Evolutionary conservation across 2,888 invertebrate species (phyloP).

Genomic region (Amitus sp.): DNA sequence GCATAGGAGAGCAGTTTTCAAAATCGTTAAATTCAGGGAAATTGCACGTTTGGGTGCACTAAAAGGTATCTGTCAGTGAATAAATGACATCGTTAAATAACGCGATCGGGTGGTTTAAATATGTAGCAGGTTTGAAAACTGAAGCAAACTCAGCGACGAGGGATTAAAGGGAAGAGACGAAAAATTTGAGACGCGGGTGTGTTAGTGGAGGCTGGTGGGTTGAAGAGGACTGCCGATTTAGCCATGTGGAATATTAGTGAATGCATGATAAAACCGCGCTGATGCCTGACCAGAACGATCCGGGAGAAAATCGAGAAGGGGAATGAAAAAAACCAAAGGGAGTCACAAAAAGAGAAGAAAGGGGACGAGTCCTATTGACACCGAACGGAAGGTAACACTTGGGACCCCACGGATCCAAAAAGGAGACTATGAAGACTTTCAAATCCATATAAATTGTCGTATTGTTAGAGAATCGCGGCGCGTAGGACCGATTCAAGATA

Average conservation of each 20-base stretch:
- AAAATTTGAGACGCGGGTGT: conserved; percentile 27
- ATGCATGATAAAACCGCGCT: conserved; percentile 60
- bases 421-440: conserved; percentile 55
- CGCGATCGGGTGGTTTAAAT: conserved; percentile 25
- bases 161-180: conserved; percentile 35
- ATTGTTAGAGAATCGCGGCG: conserved; percentile 55
- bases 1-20: conserved; percentile 63
- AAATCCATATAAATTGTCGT: conserved; percentile 64
- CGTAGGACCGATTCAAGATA: conserved; percentile 59
- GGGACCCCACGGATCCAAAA: conserved; percentile 55
- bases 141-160: conserved; percentile 35
- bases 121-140: conserved; percentile 12
- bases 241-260: conserved; percentile 59
- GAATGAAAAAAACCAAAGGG: conserved; percentile 28
- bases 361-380: conserved; percentile 53
- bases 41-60: conserved; percentile 58
- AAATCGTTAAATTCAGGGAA: conserved; percentile 58
- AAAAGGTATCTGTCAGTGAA: conserved; percentile 55
- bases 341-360: too few species aligned
- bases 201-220: conserved; percentile 48
- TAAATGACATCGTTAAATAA: conserved; percentile 55
- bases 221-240: conserved; percentile 63
- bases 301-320: conserved; percentile 29
- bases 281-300: conserved; percentile 50
- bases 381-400: conserved; percentile 59